phyloP scores from a whole-genome alignment of 2,888 invertebrate species.

The Protula sp. region DNA sequence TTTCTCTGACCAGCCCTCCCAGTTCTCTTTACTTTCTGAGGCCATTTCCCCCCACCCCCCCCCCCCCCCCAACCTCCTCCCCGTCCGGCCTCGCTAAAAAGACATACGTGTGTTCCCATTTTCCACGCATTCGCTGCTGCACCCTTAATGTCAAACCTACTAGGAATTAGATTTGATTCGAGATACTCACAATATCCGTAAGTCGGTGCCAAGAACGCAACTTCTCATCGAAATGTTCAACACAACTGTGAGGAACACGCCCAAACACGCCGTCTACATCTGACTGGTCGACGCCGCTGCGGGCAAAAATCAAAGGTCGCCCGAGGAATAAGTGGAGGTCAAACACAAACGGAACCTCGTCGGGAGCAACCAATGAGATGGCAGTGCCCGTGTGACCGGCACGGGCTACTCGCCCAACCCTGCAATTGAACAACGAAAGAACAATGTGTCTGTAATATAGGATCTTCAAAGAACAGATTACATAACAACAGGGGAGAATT shows the following conservation, averaged over 20 bases:
- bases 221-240: constrained; percentile 78
- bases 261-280: constrained; percentile 67
- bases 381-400: constrained; percentile 90
- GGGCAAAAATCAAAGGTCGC: constrained; percentile 60
- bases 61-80: too few species aligned
- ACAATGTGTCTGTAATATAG: background rate
- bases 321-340: constrained; percentile 93
- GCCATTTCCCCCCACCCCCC: too few species aligned
- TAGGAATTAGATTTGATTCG: too few species aligned
- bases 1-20: too few species aligned
- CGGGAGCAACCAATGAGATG: constrained; percentile 80
- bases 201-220: constrained; percentile 70
- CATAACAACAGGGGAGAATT: too few species aligned
- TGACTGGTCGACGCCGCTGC: constrained; percentile 6
- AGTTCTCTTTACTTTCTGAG: too few species aligned
- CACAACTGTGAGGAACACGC: constrained; percentile 69
- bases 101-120: too few species aligned
- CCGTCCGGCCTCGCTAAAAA: too few species aligned
- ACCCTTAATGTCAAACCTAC: too few species aligned
- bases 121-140: too few species aligned
- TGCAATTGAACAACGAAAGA: constrained; percentile 27
- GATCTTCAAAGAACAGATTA: too few species aligned
- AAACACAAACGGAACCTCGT: constrained; percentile 87
- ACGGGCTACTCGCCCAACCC: constrained; percentile 75
- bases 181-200: constrained; percentile 49